A percentile compares a stretch with the other conserved stretches of the same genome.
Evolutionary conservation across 1,140 invertebrate genomes (phyloP).

Genomic region (Solen grandis): DNA sequence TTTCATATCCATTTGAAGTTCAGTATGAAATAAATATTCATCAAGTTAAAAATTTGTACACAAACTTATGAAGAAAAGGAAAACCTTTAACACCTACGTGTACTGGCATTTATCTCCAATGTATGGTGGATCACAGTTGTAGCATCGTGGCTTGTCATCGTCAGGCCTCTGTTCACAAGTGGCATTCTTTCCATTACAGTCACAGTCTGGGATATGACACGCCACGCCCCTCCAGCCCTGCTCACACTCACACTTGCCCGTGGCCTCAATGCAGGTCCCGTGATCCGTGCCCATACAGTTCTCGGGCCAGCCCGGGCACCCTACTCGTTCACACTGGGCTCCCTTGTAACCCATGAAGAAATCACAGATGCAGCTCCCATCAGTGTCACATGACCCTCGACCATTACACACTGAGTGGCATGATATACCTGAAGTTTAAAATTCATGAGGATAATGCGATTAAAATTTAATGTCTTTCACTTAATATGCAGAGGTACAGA

Average conservation of each 20-base stretch:
- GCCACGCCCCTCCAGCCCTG: slow-evolving; percentile 60
- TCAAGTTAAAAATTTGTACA: no score
- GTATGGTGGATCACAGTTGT: slow-evolving; percentile 58
- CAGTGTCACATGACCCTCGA: slow-evolving; percentile 62
- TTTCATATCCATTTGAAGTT: no score
- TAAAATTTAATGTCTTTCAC: slow-evolving; percentile 3
- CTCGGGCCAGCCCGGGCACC: slow-evolving; percentile 66
- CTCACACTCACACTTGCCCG: slow-evolving; percentile 54
- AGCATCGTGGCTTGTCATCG: slow-evolving; percentile 54
- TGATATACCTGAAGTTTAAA: slow-evolving; percentile 58
- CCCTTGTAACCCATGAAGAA: slow-evolving; percentile 66
- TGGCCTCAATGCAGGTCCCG: slow-evolving; percentile 59
- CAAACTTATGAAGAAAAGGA: no score
- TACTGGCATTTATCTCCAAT: slow-evolving; percentile 62
- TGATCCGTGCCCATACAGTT: slow-evolving; percentile 52
- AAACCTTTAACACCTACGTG: slow-evolving; percentile 42
- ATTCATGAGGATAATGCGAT: slow-evolving; percentile 50
- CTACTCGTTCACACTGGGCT: slow-evolving; percentile 62
- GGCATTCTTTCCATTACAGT: slow-evolving; percentile 60
- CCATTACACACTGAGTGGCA: slow-evolving; percentile 65
- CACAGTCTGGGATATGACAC: slow-evolving; percentile 62
- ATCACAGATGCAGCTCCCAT: slow-evolving; percentile 63
- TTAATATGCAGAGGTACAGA: no score
- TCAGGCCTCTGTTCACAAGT: slow-evolving; percentile 46
- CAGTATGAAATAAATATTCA: no score